Percentiles rank a stretch among this genome's conserved stretches.
Conservation (phyloP, 2,888 invertebrate species). For the Apamea epomidion region DNA sequence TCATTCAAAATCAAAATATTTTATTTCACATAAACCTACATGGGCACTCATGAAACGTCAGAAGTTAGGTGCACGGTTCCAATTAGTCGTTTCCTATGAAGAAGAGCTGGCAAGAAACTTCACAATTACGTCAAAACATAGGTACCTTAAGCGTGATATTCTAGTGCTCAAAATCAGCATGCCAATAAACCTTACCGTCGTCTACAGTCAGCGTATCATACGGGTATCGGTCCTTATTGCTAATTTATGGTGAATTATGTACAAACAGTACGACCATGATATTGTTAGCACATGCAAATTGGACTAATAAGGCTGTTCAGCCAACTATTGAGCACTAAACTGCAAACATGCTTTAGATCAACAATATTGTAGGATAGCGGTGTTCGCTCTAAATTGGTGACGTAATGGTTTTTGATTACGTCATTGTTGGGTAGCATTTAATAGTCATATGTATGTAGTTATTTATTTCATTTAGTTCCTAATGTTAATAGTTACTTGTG, state of each 20-base stretch:
- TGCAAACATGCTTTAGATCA: slow-evolving; percentile 55
- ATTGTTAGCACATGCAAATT: slow-evolving; percentile 75
- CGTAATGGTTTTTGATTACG: slow-evolving; percentile 41
- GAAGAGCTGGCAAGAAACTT: too few species aligned
- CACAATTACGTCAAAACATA: neutral
- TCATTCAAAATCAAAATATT: too few species aligned
- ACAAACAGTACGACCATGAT: slow-evolving; percentile 60
- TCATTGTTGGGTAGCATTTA: slow-evolving; percentile 13
- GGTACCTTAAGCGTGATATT: neutral
- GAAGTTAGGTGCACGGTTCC: too few species aligned
- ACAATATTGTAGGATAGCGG: slow-evolving; percentile 35
- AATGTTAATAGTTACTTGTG: neutral
- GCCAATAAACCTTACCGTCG: neutral
- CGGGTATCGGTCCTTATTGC: slow-evolving; percentile 53
- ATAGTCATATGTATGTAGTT: neutral
- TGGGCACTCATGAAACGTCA: too few species aligned
- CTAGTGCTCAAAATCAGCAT: slow-evolving; percentile 7
- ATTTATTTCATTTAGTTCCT: neutral
- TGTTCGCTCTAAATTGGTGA: slow-evolving; percentile 20
- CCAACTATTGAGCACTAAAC: slow-evolving; percentile 60
- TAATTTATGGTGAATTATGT: slow-evolving; percentile 68
- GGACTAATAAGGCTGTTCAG: slow-evolving; percentile 66
- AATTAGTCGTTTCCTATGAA: too few species aligned
- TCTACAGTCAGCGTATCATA: slow-evolving; percentile 23
- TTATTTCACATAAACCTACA: too few species aligned